Conservation (phyloP, 2,888 invertebrate genomes). For the Polia nebulosa region DNA sequence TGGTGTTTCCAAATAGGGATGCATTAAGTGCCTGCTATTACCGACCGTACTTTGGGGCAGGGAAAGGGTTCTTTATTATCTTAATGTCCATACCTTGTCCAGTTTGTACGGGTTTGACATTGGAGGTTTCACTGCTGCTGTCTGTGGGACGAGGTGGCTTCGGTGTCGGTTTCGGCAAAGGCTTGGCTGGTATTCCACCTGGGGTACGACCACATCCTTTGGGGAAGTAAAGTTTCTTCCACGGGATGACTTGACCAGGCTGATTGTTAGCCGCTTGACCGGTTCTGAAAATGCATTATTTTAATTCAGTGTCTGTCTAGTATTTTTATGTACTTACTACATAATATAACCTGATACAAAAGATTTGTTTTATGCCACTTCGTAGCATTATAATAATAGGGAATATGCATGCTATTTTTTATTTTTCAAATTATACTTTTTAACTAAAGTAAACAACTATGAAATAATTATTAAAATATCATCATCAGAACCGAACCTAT, state of each 20-base stretch:
- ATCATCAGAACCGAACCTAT: no score
- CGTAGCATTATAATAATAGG: constrained; percentile 9
- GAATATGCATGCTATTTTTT: no score
- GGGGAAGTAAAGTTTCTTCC: constrained; percentile 94
- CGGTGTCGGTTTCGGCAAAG: constrained; percentile 78
- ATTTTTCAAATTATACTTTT: no score
- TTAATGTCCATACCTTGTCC: constrained; percentile 67
- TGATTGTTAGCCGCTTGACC: constrained; percentile 73
- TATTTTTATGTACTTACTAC: no score
- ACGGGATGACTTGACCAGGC: constrained; percentile 91
- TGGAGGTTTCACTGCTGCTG: constrained; percentile 83
- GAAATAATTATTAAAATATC: no score
- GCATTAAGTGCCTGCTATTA: background rate
- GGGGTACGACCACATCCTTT: constrained; percentile 93
- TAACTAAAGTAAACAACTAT: no score
- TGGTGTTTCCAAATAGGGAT: background rate
- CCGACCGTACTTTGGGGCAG: background rate
- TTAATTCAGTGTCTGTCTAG: background rate
- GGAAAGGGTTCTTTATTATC: background rate
- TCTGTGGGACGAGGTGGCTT: constrained; percentile 77
- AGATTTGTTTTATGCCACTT: background rate
- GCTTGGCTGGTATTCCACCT: constrained; percentile 84
- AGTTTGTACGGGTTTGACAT: constrained; percentile 81
- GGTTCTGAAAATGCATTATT: constrained; percentile 63
- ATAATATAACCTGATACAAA: background rate